Base-by-base conservation (phyloP, 1,140 invertebrate genomes). In the Drosophila biarmipes region DNA sequence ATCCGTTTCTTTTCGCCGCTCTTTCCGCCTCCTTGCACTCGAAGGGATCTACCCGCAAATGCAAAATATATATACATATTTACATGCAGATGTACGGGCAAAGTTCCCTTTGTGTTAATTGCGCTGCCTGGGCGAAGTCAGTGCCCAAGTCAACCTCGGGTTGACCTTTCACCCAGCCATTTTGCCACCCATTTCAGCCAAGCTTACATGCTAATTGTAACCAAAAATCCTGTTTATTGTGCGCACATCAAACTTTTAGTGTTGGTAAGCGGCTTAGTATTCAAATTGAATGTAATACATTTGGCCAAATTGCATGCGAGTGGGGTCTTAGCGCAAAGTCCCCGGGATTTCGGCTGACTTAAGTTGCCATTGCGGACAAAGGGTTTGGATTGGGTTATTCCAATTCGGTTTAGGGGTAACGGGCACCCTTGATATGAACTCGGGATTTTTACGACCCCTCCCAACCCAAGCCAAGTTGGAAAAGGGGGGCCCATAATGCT, bases 281-380 rank as follows among this genome's bases (percentile, higher is more conserved):
- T 89, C 84, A 89, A 89, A 89, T 89, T 89, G 85, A 89, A 89
- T 89, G 85, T 89, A 84, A 89, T 89, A 89, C 84, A 89, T 89
- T 89, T 80, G 73, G 46, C 84, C 78, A 90, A 89, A 89, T 89
- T 90, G 84, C 85, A 89, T 89, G 84, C 84, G 76, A 89, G 80
- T 46, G 10, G 51, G 73, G 76, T 80, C 85, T 89, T 89, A 80
- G 66, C 79, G 63, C 53, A 77, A 89, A 89, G 62, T 84, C 79
- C 71, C 45, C 49, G 67, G 72, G 73, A 82, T 84, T 78, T 74
- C 72, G 34, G 46, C 46, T 63, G 80, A 89, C 79, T 89, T 87
- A 82, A 84, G 75, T 75, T 81, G 82, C 68, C 68, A 76, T 78
- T 71, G 58, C 35, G 17, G 42, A 24, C n/a, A 38, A 43, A 42